Conservation (phyloP, 2,113 vertebrate genomes). For the Dasyornis broadbenti region DNA sequence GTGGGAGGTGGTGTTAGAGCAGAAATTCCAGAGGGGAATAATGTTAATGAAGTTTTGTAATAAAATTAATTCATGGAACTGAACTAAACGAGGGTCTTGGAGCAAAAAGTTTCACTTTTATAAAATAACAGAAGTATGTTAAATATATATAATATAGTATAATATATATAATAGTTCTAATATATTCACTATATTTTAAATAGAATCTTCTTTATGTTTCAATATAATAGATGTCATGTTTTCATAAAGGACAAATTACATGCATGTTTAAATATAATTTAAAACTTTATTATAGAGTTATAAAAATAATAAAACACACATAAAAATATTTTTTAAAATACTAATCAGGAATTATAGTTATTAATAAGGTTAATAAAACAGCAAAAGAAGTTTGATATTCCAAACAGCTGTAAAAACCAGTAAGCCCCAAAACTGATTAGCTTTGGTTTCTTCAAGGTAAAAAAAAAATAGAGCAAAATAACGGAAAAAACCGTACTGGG, state of each 20-base stretch:
- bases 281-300: background rate
- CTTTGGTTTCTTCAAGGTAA: background rate
- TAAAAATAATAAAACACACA: background rate
- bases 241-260: background rate
- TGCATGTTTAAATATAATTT: background rate
- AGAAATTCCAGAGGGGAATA: background rate
- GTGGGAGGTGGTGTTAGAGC: too few relatives aligned
- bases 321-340: background rate
- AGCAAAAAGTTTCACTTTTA: background rate
- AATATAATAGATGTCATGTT: background rate
- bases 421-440: background rate
- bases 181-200: background rate
- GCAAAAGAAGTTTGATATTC: background rate
- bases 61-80: background rate
- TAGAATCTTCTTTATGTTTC: background rate
- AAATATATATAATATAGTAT: background rate
- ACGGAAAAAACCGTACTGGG: background rate
- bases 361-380: background rate
- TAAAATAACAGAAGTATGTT: background rate
- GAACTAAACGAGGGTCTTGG: rapidly evolving
- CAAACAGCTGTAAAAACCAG: background rate
- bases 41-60: background rate
- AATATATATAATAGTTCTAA: background rate
- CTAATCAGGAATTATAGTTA: background rate
- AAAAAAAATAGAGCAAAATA: background rate